Evolutionary conservation across 1,140 invertebrate genomes (phyloP), one percentile per base, ranked within the genome.

Genomic region (Dolichoris vasculosae): DNA sequence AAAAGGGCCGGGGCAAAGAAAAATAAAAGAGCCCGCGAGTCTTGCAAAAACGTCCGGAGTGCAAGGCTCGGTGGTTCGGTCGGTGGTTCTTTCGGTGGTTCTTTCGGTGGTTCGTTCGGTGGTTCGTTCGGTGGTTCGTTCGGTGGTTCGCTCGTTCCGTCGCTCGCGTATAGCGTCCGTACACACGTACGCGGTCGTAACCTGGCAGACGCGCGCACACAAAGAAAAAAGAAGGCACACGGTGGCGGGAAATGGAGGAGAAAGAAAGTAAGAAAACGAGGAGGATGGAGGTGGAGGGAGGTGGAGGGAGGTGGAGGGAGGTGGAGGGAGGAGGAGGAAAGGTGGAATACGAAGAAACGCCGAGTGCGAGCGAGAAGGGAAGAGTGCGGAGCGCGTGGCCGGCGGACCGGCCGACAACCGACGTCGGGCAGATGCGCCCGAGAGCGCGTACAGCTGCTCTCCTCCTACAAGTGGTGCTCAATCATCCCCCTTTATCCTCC

Each of bases 401-500:
- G 71, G 91, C 90, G 91, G 92, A 91, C 90, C 17, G 26, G 55
- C 91, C 90, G 88, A 86, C 90, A 92, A 92, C 91, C 91, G 90
- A 78, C 75, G 32, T 75, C 40, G 91, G 91, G 91, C 92, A 93
- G 92, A 92, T 92, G 92, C 92, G 90, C 91, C 88, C 88, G 40
- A 85, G 38, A 73, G 69, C 69, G 82, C 88, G 88, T 88, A 91
- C 92, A 93, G 91, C 92, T 93, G 91, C 92, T 93, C 91, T 92
- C 91, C 92, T 92, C 91, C 92, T 93, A 92, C 92, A 92, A 93
- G 92, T 92, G 92, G 91, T 93, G 92, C 92, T 92, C 92, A 93
- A 92, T 92, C 91, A 91, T 89, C 89, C 89, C 87, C 89, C 89
- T 89, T 89, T 89, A 87, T 23, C 30, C 59, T 6, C 59, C 35